phyloP scores from a whole-genome alignment of 2,113 vertebrate species.

The Emydocephalus ijimae region DNA sequence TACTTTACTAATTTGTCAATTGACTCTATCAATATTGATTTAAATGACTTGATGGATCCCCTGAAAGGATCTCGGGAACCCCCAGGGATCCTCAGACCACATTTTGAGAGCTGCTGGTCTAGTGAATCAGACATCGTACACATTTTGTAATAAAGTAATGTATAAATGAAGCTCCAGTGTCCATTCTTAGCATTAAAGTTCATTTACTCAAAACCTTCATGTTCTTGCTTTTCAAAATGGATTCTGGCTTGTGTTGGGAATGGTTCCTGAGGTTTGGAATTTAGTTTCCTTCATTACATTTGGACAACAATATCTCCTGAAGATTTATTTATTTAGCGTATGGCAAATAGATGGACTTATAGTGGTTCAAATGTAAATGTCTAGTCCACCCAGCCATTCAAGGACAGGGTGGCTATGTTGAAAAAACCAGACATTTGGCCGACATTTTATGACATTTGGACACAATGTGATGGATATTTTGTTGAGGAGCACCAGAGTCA shows the following conservation, averaged over 20 bases:
- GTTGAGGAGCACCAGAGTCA: no score
- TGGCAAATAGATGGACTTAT: no score
- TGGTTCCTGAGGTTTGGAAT: neutral
- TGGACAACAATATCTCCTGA: neutral
- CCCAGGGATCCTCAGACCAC: neutral
- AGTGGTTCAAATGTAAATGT: no score
- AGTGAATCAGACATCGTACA: neutral
- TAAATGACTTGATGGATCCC: neutral
- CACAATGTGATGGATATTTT: no score
- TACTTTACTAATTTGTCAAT: neutral
- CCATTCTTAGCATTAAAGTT: neutral
- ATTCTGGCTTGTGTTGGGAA: neutral
- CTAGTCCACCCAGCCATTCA: no score
- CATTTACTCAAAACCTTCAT: neutral
- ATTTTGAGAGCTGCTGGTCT: neutral
- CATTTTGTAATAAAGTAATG: neutral
- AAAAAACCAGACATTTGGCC: no score
- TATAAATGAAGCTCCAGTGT: neutral
- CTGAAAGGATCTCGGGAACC: neutral
- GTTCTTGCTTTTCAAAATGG: neutral
- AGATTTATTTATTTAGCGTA: neutral
- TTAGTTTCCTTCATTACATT: neutral
- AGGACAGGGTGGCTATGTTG: no score
- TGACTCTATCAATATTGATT: neutral
- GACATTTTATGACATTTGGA: no score